Conservation (phyloP, 2,113 vertebrate genomes). For the Nycticryphes semicollaris region DNA sequence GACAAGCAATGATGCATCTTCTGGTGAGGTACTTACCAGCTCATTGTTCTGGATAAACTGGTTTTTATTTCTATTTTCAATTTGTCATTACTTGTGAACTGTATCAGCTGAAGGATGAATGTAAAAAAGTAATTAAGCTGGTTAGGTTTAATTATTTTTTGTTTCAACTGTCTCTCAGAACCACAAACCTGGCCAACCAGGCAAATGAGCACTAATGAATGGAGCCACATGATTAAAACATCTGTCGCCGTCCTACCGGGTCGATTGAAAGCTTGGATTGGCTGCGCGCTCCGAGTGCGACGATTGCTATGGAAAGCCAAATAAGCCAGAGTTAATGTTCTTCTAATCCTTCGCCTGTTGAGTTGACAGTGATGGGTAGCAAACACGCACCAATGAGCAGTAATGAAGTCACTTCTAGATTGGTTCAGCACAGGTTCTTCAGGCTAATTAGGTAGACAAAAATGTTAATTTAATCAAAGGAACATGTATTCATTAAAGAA, state of each 20-base stretch:
- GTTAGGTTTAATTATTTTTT: constrained; percentile 71
- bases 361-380: constrained; percentile 74
- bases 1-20: constrained; percentile 43
- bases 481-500: constrained; percentile 75
- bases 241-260: constrained; percentile 73
- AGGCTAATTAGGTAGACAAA: constrained; percentile 79
- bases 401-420: constrained; percentile 76
- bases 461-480: constrained; percentile 82
- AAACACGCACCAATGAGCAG: constrained; percentile 69
- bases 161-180: constrained; percentile 59
- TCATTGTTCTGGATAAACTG: constrained; percentile 3
- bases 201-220: constrained; percentile 68
- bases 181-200: constrained; percentile 49
- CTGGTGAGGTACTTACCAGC: neutral
- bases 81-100: constrained; percentile 19
- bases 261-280: constrained; percentile 57
- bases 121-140: constrained; percentile 58
- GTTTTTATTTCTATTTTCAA: constrained; percentile 45
- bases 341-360: constrained; percentile 64
- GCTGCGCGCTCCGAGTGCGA: neutral
- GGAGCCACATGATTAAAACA: constrained; percentile 74
- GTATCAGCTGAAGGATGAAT: constrained; percentile 36
- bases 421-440: constrained; percentile 72
- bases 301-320: constrained; percentile 66
- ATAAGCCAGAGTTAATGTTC: constrained; percentile 74